These are phyloP conservation scores for Choloepus didactylus DNA, from an alignment of 2,797 vertebrate genomes.

Conservation along the genomic window DNA sequence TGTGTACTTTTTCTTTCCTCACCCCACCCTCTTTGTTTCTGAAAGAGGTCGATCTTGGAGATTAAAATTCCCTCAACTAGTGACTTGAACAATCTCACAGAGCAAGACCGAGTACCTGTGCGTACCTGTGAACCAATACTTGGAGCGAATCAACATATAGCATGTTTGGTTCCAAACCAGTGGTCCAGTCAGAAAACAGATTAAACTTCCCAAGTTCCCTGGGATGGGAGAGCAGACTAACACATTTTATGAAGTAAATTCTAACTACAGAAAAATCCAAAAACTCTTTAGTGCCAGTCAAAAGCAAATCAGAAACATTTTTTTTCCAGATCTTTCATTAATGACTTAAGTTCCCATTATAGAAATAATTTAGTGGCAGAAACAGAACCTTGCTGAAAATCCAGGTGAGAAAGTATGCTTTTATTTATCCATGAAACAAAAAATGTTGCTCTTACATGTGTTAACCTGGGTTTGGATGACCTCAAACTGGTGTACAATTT, in stretches of 20 bases:
- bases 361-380: constrained; percentile 59
- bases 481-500: constrained; percentile 30
- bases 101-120: not conserved
- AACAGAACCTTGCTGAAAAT: constrained; percentile 32
- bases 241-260: constrained; percentile 45
- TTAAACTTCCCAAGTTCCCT: not conserved
- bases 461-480: constrained; percentile 44
- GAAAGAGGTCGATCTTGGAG: constrained; percentile 83
- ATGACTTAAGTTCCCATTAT: constrained; percentile 42
- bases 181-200: too few species aligned
- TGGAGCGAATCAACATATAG: not conserved
- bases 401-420: not conserved
- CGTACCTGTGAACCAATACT: constrained; percentile 54
- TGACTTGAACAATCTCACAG: constrained; percentile 62
- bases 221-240: constrained; percentile 13
- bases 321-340: constrained; percentile 38
- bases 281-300: not conserved
- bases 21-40: constrained; percentile 79
- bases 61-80: constrained; percentile 84
- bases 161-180: not conserved
- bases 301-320: constrained; percentile 54
- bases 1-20: constrained; percentile 80
- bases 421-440: constrained; percentile 4
- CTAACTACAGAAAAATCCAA: not conserved
- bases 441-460: not conserved